Evolutionary conservation across 2,797 vertebrate genomes (phyloP), one percentile per base, ranked within the genome.

Genomic region (Crossoptilon crossoptilon): DNA sequence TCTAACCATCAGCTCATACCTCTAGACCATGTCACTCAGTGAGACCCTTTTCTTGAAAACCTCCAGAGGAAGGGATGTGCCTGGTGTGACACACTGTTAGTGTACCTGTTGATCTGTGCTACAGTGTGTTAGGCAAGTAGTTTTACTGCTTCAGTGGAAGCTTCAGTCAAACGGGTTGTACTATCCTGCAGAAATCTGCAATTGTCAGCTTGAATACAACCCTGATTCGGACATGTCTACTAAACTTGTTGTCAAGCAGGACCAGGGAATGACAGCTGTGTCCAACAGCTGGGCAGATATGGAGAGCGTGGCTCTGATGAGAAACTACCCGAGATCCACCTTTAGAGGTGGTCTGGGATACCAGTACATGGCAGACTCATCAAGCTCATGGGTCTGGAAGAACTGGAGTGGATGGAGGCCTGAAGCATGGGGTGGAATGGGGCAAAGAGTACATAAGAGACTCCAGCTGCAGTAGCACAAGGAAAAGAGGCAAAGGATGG

Each of bases 41-140:
- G 16, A 7, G 6, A 55, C 29, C 16, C 29, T 31, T 55, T 31
- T 31, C 53, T 55, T 31, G 53, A 55, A 31, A 18, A 31, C 16
- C 29, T 55, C 16, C 29, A 19, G 31, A 63, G 39, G 13, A 68
- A 17, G 22, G 56, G 68, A 41, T 24, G 51, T 13, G 29, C 37
- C 14, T 6, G 22, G 6, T 10, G 18, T 6, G 6, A 93, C 41
- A 9, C 3, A 17, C 27, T 75, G 72, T 26, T 12, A 29, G 72
- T 31, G 37, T 29, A 16, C 1, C 1, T 18, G 0, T 2, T 58
- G 5, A 23, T 81, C 11, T 69, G 21, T 12, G 2, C 10, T 49
- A 31, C 35, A 5, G 3, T 60, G 6, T 77, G 22, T 69, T 31
- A 29, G 12, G 64, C 11, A 19, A 2, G 3, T 24, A 58, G 6